Conservation (phyloP, 2,888 invertebrate genomes). For the Kuschelorhynchus macadamiae region DNA sequence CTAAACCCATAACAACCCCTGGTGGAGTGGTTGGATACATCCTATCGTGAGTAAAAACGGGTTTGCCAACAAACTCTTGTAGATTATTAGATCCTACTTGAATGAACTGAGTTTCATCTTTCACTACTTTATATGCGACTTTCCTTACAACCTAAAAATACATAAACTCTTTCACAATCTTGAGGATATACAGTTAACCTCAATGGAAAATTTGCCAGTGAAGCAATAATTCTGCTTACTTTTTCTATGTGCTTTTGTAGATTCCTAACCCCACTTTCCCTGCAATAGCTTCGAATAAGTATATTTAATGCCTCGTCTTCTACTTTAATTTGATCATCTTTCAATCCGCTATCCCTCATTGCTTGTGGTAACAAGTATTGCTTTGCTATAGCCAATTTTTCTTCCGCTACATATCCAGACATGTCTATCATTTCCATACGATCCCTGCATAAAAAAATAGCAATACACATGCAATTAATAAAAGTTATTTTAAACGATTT, state of each 20-base stretch:
- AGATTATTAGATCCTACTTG: constrained; percentile 81
- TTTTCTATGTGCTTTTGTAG: constrained; percentile 99
- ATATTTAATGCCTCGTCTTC: constrained; percentile 80
- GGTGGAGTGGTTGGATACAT: constrained; percentile 95
- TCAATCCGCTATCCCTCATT: constrained; percentile 86
- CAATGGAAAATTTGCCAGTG: too few species aligned
- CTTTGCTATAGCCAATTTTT: constrained; percentile 96
- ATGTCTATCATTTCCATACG: constrained; percentile 99
- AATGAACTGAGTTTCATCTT: constrained; percentile 79
- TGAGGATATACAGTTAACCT: too few species aligned
- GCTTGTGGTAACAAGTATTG: constrained; percentile 96
- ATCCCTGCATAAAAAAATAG: too few species aligned
- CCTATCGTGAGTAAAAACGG: constrained; percentile 94
- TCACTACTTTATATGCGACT: constrained; percentile 94
- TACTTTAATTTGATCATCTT: constrained; percentile 78
- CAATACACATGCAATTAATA: too few species aligned
- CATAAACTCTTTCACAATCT: too few species aligned
- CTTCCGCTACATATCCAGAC: constrained; percentile 98
- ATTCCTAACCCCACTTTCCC: constrained; percentile 98
- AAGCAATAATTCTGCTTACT: constrained; percentile 71
- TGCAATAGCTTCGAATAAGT: constrained; percentile 93
- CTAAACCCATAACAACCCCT: constrained; percentile 98
- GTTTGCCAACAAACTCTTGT: constrained; percentile 93
- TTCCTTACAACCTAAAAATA: constrained; percentile 91
- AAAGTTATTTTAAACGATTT: too few species aligned